Evolutionary conservation across 2,888 invertebrate species (phyloP), one percentile per base, ranked within the genome.

Genomic region (Incurvaria masculella): DNA sequence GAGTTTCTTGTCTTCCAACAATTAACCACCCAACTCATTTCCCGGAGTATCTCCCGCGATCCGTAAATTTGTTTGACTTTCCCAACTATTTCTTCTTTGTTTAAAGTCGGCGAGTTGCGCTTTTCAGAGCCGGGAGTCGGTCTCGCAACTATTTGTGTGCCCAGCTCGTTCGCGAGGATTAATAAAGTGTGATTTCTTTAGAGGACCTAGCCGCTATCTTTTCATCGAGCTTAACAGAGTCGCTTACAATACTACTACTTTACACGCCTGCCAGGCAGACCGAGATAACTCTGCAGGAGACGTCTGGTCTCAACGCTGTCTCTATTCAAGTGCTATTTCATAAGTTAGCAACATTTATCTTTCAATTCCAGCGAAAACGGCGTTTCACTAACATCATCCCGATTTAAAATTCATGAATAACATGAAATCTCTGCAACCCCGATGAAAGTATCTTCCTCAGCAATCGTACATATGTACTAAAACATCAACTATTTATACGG

Each of bases 341-440:
- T 33, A 33, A 33, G 33, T 72, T 72, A 68, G 70, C 70, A 69
- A 72, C 72, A 73, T 75, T 76, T 73, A 74, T 75, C 72, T 62
- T 68, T 68, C 70, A 74, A 63, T 72, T 72, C 69, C 69, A 72
- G 70, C 69, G 66, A 69, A 68, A 70, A 69, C 66, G 68, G 69
- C 72, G 66, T 72, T 69, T 70, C 69, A 68, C 67, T 33, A 69
- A 68, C 67, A 65, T 62, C 64, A 64, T 65, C 64, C 61, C 62
- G 66, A 66, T 69, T 70, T 64, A 70, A 66, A 69, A 69, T 73
- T 73, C 72, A 74, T 74, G 74, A 74, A 75, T 73, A 73, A 62
- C 67, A 72, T 74, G 71, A 74, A 68, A 62, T 62, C 63, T 62
- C 64, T 67, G 69, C 65, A 33, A 14, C 33, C 33, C 33, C 23